phyloP scores from a whole-genome alignment of 2,113 vertebrate species.

The Sylvietta virens region DNA sequence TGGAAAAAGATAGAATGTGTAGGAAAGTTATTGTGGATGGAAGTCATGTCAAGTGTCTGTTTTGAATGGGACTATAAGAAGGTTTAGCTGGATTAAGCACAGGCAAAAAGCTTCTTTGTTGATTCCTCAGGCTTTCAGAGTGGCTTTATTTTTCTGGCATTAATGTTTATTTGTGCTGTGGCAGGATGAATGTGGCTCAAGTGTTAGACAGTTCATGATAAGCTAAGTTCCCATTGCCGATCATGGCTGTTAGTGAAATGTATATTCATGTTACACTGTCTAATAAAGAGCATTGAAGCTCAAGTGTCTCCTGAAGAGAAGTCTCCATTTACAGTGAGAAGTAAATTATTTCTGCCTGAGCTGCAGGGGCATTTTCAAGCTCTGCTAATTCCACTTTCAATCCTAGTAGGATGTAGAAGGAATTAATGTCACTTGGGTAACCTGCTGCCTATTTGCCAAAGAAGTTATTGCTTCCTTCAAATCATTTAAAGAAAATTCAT shows the following conservation, averaged over 20 bases:
- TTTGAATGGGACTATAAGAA: background rate
- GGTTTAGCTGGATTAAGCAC: conserved; percentile 35
- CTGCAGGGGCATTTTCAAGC: background rate
- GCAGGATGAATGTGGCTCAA: background rate
- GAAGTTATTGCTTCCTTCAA: background rate
- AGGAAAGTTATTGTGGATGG: background rate
- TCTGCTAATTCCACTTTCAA: background rate
- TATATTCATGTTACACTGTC: background rate
- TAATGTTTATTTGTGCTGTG: conserved; percentile 18
- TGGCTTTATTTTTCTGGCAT: conserved; percentile 17
- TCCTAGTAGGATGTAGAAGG: background rate
- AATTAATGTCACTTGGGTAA: conserved; percentile 31
- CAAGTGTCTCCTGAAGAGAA: background rate
- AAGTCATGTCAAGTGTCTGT: background rate
- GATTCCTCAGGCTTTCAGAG: conserved; percentile 8
- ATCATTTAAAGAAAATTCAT: background rate
- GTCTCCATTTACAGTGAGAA: background rate
- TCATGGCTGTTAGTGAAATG: background rate
- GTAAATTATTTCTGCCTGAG: background rate
- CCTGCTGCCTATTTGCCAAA: background rate
- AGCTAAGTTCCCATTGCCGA: background rate
- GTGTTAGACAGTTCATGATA: background rate
- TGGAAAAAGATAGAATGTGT: background rate
- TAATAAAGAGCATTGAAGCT: background rate
- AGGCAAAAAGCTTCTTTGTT: conserved; percentile 26